These are phyloP conservation scores for Vombatus ursinus DNA, from an alignment of 2,113 vertebrate genomes.

Conservation along the genomic window DNA sequence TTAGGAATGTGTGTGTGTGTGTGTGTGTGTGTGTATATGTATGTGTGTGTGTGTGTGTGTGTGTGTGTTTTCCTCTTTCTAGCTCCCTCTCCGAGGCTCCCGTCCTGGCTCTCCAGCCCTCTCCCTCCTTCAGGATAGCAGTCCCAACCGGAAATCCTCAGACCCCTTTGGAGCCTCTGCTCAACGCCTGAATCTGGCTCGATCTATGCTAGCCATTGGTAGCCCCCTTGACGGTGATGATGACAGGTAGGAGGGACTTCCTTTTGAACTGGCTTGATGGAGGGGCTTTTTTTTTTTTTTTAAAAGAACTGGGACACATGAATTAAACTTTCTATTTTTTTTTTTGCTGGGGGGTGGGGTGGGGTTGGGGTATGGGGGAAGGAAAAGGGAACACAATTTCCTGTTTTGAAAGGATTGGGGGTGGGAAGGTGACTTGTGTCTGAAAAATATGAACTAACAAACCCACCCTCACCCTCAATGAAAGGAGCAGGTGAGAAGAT, in stretches of 20 bases:
- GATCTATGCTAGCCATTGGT: slow-evolving; percentile 85
- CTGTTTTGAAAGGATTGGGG: not conserved
- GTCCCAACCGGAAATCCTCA: slow-evolving; percentile 72
- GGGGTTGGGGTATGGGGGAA: not conserved
- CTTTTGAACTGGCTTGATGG: rapidly evolving
- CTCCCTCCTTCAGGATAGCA: slow-evolving; percentile 74
- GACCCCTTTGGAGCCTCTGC: slow-evolving; percentile 79
- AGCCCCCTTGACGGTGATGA: slow-evolving; percentile 83
- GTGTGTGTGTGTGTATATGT: not conserved
- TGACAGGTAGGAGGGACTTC: slow-evolving; percentile 78
- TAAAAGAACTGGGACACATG: not conserved
- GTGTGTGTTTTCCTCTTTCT: slow-evolving; percentile 13
- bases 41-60: not conserved
- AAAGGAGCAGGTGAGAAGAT: too few species aligned
- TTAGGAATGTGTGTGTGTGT: not conserved
- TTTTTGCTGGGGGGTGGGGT: not conserved
- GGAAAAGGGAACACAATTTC: not conserved
- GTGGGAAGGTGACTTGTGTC: not conserved
- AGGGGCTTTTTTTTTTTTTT: not conserved
- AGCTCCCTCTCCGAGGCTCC: slow-evolving; percentile 75
- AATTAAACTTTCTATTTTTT: not conserved
- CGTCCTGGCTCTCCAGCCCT: slow-evolving; percentile 83
- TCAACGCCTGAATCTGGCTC: slow-evolving; percentile 84
- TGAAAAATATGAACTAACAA: too few species aligned
- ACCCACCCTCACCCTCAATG: too few species aligned